phyloP scores from a whole-genome alignment of 2,888 invertebrate genomes.

The Apodemia hepburni region DNA sequence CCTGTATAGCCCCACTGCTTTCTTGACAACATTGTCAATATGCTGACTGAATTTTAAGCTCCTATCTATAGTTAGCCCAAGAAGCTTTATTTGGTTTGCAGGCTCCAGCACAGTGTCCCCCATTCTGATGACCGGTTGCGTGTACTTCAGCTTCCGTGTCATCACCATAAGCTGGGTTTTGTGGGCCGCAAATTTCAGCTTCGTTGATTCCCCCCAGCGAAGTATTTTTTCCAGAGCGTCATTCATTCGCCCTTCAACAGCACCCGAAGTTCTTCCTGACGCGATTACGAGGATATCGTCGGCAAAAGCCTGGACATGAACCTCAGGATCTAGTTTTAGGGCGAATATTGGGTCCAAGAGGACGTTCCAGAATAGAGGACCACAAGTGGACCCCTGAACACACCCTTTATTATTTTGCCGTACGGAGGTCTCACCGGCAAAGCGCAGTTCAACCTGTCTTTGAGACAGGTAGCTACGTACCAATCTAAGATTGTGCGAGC shows the following conservation, averaged over 20 bases:
- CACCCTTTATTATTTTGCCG: conserved; percentile 23
- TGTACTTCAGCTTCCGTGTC: conserved; percentile 25
- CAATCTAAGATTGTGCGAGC: not conserved
- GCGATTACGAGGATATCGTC: no score
- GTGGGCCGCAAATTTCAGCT: conserved; percentile 28
- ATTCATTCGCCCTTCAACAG: conserved; percentile 16
- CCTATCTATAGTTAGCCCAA: conserved; percentile 22
- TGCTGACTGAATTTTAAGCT: conserved; percentile 22
- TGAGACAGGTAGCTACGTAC: not conserved
- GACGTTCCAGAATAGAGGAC: conserved; percentile 31
- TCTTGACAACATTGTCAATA: conserved; percentile 3
- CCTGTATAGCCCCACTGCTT: conserved; percentile 20
- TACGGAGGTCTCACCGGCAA: no score
- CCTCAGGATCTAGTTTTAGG: not conserved
- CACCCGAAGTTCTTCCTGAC: not conserved
- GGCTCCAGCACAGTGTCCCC: not conserved
- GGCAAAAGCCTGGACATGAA: conserved; percentile 32
- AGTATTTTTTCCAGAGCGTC: conserved; percentile 6
- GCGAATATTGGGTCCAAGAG: conserved; percentile 26
- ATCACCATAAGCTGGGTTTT: conserved; percentile 26
- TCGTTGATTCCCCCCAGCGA: conserved; percentile 25
- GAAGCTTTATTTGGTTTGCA: conserved; percentile 6
- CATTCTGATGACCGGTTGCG: conserved; percentile 23
- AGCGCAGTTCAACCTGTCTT: no score
- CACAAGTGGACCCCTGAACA: conserved; percentile 29